Conservation (phyloP, 2,797 vertebrate genomes). For the Hoplostethus atlanticus region DNA sequence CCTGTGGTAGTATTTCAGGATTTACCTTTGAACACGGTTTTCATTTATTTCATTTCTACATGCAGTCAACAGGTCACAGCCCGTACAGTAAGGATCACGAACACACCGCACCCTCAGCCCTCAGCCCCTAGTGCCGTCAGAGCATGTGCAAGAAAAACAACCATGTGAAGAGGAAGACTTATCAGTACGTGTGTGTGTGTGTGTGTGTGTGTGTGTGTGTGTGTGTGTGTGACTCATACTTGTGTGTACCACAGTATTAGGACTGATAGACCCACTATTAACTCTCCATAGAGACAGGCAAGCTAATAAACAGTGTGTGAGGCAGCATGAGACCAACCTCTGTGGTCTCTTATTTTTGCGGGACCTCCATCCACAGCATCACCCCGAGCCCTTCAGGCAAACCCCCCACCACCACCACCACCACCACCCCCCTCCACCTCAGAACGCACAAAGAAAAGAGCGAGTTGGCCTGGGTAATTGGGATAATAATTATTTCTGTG, state of each 20-base stretch:
- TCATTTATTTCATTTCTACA: constrained; percentile 28
- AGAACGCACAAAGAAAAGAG: constrained; percentile 66
- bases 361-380: constrained; percentile 42
- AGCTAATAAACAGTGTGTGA: constrained; percentile 43
- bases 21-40: constrained; percentile 45
- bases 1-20: constrained; percentile 13
- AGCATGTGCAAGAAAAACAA: background rate
- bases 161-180: too few relatives aligned
- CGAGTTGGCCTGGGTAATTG: constrained; percentile 80
- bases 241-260: constrained; percentile 5
- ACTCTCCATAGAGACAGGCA: constrained; percentile 31
- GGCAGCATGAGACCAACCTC: constrained; percentile 45
- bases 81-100: too few relatives aligned
- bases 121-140: constrained; percentile 19
- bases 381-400: constrained; percentile 1
- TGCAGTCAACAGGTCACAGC: constrained; percentile 1
- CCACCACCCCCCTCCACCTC: constrained; percentile 29
- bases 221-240: background rate
- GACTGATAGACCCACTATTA: constrained; percentile 36
- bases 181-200: background rate
- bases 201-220: constrained; percentile 1
- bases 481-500: constrained; percentile 84
- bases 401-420: constrained; percentile 32
- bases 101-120: constrained; percentile 21
- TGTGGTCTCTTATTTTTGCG: constrained; percentile 55